Base-by-base conservation (phyloP, 2,113 vertebrate species). In the Todiramphus saurophagus region DNA sequence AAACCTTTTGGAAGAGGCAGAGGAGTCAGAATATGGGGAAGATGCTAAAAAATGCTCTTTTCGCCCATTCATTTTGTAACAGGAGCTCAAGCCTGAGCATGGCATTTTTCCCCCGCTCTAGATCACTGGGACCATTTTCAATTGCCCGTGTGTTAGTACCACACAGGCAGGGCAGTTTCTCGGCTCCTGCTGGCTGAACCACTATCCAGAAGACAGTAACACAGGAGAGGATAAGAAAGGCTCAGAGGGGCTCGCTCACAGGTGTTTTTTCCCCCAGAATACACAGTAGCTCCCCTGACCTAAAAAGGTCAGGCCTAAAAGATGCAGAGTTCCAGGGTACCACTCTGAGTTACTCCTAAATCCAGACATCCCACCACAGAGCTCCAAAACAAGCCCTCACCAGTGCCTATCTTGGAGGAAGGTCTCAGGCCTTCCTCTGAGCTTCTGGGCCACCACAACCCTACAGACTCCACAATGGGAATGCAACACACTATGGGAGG, bases 391-490 rank as follows among this genome's bases (percentile, higher is more conserved):
- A 64, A 69, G 31, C 13, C 28, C 9, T 79, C 4, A 2, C 19
- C 48, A 73, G 20, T 31, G 19, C 5, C 37, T 31, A 46, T 13
- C 41, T 63, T 83, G 60, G 48, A 74, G 53, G 43, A 74, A 79
- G 43, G 6, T 63, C 13, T 87, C 60, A 53, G 73, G 33, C 59
- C 48, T 68, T 83, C 17, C 20, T 87, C 48, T 13, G 10, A 83
- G 41, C 44, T 70, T 39, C 31, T 1, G 4, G 33, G 74, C 11
- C 31, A 66, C n/a, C 19, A 59, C 0, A 0, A 55, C 16, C 9
- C 48, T 75, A n/a, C 44, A n/a, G 25, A 48, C 18, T 79, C 23
- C 18, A 30, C 15, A 43, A 4, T 7, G 7, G 11, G 35, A 81
- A 81, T 3, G 8, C 14, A 70, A n/a, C 21, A 33, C 3, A 7